Base-by-base conservation (phyloP, 2,888 invertebrate genomes). In the Caenorhabditis japonica region DNA sequence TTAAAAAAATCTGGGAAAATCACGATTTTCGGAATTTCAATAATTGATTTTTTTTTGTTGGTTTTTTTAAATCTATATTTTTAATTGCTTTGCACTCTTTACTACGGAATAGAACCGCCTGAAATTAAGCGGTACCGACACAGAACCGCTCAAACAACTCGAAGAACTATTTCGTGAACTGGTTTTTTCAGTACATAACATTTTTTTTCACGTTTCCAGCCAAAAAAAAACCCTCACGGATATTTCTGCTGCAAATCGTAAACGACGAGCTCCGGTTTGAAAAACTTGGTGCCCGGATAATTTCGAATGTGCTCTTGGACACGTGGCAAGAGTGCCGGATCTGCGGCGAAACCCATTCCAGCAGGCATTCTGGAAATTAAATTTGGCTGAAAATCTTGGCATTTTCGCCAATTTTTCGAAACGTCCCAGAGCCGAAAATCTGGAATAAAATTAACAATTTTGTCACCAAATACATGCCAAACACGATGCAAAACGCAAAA, bases 241-340 rank as follows among this genome's bases (percentile, higher is more conserved):
- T 60, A 75, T 46, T 80, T 77, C 46, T 81, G 74, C 59, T 77
- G 77, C 30, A 83, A 70, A 64, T 79, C 78, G 49, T 62, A 79
- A 1, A 76, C 80, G 21, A 83, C 79, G 36, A 66, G 64, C 15
- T 80, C 81, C 8, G 75, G 62, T 25, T 56, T 62, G 44, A 75
- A 70, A n/a, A 47, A 51, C 43, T 74, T 79, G 30, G 49, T 52
- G 19, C 75, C 62, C 4, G 74, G 73, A 60, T 52, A 60, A 25
- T 72, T 68, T 19, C 73, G 75, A 64, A 62, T 64, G 51, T 75
- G 69, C 61, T 72, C 75, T 61, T 76, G 71, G 23, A 79, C 55
- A 36, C 79, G 58, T 49, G 72, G 72, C 51, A 79, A 39, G 1
- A 79, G 55, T 4, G 59, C 51, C 23, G 76, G 72, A 70, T 79